Base-by-base conservation (phyloP, 2,113 vertebrate genomes). In the Bubo scandiacus region DNA sequence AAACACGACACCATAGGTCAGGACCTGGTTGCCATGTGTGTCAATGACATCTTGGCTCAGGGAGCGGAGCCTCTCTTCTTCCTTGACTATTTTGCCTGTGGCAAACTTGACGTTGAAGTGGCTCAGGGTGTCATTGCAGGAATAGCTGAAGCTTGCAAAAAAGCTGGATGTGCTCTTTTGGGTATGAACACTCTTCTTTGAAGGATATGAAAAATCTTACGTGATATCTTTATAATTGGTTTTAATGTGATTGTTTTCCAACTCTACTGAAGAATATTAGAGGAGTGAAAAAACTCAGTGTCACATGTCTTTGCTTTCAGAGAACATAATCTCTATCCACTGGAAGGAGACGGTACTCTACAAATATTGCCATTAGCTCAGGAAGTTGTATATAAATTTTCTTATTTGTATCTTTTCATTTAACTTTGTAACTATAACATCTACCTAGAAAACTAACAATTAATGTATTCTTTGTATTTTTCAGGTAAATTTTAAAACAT, bases 1-100 rank as follows among this genome's bases (percentile, higher is more conserved):
- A 98, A 98, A 49, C 99, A 99, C 2, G 91, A 97, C 80, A 97
- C 98, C 32, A 98, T 99, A 36, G 99, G 99, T 54, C 99, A 99
- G 91, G 99, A 99, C 90, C 97, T 99, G 98, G 99, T 99, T 47
- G 99, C 99, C 40, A 99, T 99, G 99, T 99, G 99, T 67, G 99
- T 99, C 65, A 99, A 99, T 29, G 99, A 99, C 15, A 98, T 99
- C 86, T 94, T 99, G 94, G 99, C 99, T 29, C 99, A 99, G 88
- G 99, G 99, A 10, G 99, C 99, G 0, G 99, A 99, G 96, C 99
- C 99, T 3, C 99, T 99, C 72, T 99, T 99, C 98, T 99, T 99
- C 98, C 98, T 99, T 3, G 99, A 99, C 94, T 99, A 99, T 88
- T 99, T 99, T 96, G 98, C 99, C 95, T 99, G 99, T 49, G 99